Conservation (phyloP, 1,140 invertebrate species). For the Thaumetopoea pityocampa region DNA sequence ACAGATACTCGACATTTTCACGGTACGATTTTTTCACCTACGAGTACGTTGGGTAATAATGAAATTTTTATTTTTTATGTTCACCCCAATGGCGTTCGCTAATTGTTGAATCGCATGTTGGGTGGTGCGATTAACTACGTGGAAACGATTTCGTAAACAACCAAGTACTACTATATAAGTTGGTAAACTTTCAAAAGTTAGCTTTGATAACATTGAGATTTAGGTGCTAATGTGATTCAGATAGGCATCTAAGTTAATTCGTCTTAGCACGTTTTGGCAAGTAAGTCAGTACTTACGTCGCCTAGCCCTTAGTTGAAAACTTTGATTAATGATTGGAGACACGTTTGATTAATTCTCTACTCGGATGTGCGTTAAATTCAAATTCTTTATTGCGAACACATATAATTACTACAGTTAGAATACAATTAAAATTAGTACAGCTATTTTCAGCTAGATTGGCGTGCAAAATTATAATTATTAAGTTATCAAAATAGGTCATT, state of each 20-base stretch:
- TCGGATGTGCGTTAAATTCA: no score
- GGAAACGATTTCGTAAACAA: constrained; percentile 43
- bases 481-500: no score
- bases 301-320: not conserved
- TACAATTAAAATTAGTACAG: no score
- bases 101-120: constrained; percentile 41
- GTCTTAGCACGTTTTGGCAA: constrained; percentile 3
- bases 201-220: constrained; percentile 22
- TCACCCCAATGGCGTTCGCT: constrained; percentile 18
- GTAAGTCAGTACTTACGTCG: not conserved
- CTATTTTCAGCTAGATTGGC: no score
- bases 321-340: no score
- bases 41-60: no score
- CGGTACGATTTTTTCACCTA: no score
- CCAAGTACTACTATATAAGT: constrained; percentile 25
- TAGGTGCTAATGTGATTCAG: constrained; percentile 19
- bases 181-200: constrained; percentile 16
- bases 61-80: constrained; percentile 19
- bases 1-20: no score
- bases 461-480: no score
- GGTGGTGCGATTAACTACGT: constrained; percentile 27
- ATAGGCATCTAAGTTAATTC: constrained; percentile 18
- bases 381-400: no score
- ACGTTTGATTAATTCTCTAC: no score
- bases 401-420: no score